Conservation (phyloP, 1,140 invertebrate genomes). For the Drosophila arizonae region DNA sequence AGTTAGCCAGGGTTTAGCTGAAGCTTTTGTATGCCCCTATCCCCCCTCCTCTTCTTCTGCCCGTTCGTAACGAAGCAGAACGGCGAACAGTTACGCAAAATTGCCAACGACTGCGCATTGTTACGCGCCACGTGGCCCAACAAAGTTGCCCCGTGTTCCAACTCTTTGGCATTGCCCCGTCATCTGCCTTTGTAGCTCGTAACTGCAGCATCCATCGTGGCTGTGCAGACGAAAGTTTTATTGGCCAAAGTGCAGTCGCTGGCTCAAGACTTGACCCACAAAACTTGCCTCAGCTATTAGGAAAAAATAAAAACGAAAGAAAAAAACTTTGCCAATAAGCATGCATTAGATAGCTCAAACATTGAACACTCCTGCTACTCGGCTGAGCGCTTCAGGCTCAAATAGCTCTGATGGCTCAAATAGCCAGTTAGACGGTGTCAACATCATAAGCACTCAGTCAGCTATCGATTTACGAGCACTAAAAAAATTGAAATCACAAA, state of each 20-base stretch:
- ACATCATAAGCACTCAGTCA: constrained; percentile 12
- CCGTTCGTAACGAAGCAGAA: constrained; percentile 67
- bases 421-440: constrained; percentile 12
- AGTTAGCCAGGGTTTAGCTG: constrained; percentile 19
- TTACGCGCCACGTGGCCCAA: constrained; percentile 67
- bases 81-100: constrained; percentile 71
- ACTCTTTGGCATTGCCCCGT: not conserved
- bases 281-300: constrained; percentile 47
- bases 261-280: constrained; percentile 56
- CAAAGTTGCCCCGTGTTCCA: constrained; percentile 47
- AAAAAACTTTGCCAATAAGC: constrained; percentile 64
- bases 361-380: not conserved
- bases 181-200: not conserved
- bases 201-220: constrained; percentile 18
- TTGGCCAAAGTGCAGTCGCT: constrained; percentile 59
- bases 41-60: not conserved
- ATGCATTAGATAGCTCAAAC: constrained; percentile 34
- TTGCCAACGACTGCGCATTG: constrained; percentile 71
- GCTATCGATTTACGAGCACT: constrained; percentile 5
- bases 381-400: constrained; percentile 3
- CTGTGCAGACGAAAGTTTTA: constrained; percentile 62
- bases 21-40: not conserved
- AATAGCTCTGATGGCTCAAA: not conserved
- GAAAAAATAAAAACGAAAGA: constrained; percentile 14
- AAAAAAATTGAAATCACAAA: constrained; percentile 19